Evolutionary conservation across 2,888 invertebrate genomes (phyloP), one percentile per base, ranked within the genome.

Genomic region (Eupelmus urozonus): DNA sequence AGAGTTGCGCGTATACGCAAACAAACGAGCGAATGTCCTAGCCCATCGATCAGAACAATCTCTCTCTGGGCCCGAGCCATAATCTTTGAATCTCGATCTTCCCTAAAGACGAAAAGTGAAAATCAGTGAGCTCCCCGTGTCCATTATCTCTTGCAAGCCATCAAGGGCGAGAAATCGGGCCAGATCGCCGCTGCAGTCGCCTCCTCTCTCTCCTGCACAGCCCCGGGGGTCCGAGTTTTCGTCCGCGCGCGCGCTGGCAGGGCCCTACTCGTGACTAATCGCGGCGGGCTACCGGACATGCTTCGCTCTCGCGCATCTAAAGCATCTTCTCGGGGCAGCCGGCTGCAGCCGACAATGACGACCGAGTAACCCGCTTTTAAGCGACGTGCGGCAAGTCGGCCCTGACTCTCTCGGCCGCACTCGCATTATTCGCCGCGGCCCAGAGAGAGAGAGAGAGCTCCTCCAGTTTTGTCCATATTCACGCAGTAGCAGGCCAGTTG

Each of bases 341-440:
- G 85, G 83, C 85, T 85, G 84, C 83, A 80, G 83, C 82, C 69
- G 77, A 74, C 84, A 84, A 84, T 84, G 83, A 85, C 87, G 87
- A 88, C 86, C 88, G 86, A 87, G 85, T 89, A 87, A 88, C 87
- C 87, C 83, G 84, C 79, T 84, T 84, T 83, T 81, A 70, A 80
- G 70, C 81, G 74, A 80, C 73, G 73, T 16, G 45, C 34, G n/a
- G n/a, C n/a, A n/a, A n/a, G n/a, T 9, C 59, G 67, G 42, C 76
- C 62, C 76, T 45, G 70, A 63, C 80, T 62, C 67, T 20, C 80
- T 76, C 78, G 80, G 80, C n/a, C n/a, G n/a, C 82, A 79, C 81
- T 78, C 57, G 77, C 79, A 82, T 83, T 81, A 83, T 81, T 81
- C 79, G 62, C 70, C 40, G 20, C 25, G 42, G 29, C 76, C 63